Evolutionary conservation across 2,797 vertebrate genomes (phyloP).

Genomic region (Sitta carolinensis): DNA sequence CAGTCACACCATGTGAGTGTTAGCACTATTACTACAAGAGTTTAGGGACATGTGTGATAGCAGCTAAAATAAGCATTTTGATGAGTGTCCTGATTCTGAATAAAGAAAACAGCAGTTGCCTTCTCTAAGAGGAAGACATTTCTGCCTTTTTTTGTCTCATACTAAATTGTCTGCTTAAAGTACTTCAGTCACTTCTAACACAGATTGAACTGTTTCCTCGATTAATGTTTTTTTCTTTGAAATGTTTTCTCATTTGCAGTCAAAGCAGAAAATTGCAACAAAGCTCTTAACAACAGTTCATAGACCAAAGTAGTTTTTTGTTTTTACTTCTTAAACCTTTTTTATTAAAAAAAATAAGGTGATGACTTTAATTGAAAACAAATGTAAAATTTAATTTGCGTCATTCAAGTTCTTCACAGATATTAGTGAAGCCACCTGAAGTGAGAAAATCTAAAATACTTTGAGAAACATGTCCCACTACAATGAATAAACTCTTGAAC

Average conservation of each 20-base stretch:
- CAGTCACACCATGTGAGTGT: neutral
- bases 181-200: neutral
- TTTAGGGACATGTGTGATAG: neutral
- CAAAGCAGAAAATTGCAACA: neutral
- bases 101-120: neutral
- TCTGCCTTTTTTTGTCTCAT: neutral
- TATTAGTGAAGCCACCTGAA: neutral
- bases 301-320: neutral
- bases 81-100: neutral
- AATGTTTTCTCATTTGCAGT: neutral
- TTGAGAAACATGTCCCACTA: neutral
- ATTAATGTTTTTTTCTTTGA: neutral
- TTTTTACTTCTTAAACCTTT: neutral
- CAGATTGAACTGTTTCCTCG: neutral
- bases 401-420: neutral
- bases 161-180: neutral
- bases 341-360: neutral
- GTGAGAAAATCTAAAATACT: neutral
- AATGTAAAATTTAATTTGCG: neutral
- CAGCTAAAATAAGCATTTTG: slow-evolving; percentile 1
- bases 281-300: neutral
- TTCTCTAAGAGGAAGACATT: neutral
- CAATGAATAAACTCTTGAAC: neutral
- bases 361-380: neutral
- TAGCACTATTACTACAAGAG: neutral